phyloP scores from a whole-genome alignment of 2,113 vertebrate species.

The Macrotis lagotis region DNA sequence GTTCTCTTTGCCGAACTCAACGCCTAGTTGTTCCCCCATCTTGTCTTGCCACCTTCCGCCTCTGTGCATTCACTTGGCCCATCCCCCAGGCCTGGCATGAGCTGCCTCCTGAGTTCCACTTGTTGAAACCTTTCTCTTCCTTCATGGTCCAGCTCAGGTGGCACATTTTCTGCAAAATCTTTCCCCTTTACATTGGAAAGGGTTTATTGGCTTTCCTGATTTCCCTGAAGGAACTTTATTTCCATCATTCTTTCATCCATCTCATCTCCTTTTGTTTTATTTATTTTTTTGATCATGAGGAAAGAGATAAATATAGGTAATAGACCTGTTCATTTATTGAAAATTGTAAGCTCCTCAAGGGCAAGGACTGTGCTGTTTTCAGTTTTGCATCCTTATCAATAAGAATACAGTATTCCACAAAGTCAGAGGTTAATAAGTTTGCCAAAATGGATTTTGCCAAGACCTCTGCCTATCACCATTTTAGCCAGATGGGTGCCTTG shows the following conservation, averaged over 20 bases:
- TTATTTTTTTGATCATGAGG: neutral
- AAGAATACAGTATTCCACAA: neutral
- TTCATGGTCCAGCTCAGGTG: neutral
- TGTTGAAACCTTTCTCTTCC: neutral
- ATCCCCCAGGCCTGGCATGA: neutral
- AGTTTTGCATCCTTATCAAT: neutral
- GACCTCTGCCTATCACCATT: neutral
- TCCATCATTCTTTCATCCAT: neutral
- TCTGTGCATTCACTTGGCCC: neutral
- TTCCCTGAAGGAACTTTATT: neutral
- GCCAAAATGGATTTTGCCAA: neutral
- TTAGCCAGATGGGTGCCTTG: neutral
- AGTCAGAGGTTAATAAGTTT: neutral
- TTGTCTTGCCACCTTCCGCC: neutral
- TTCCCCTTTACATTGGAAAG: neutral
- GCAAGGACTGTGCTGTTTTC: neutral
- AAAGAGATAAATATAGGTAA: neutral
- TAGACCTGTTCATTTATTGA: neutral
- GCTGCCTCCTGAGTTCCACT: neutral
- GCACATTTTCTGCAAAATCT: neutral
- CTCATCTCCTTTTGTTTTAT: neutral
- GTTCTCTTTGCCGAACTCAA: neutral
- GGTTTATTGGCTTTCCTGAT: neutral
- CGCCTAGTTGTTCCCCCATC: neutral
- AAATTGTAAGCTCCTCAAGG: neutral